phyloP scores from a whole-genome alignment of 2,888 invertebrate genomes.

The Ashinkailepas kermadecensis region DNA sequence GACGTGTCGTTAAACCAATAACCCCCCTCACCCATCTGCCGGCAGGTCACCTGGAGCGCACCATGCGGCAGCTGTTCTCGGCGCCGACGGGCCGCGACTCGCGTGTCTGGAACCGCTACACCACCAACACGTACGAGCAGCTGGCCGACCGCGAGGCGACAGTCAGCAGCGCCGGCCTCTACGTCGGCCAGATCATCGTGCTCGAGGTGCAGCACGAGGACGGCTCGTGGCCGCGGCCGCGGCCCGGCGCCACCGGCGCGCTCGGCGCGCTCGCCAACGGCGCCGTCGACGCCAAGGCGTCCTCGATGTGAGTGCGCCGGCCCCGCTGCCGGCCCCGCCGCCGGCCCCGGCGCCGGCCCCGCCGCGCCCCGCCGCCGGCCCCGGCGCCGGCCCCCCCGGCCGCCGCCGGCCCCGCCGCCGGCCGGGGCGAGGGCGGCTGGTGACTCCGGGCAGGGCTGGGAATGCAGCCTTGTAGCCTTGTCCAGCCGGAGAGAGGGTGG shows the following conservation, averaged over 20 bases:
- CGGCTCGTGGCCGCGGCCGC: slow-evolving; percentile 44
- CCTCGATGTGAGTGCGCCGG: background rate
- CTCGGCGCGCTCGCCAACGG: background rate
- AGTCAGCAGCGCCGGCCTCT: slow-evolving; percentile 44
- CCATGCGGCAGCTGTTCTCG: slow-evolving; percentile 42
- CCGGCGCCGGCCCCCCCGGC: no score
- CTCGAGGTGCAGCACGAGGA: slow-evolving; percentile 45
- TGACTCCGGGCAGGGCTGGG: background rate
- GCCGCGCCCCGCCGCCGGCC: no score
- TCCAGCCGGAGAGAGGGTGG: no score
- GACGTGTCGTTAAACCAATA: no score
- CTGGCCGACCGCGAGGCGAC: slow-evolving; percentile 42
- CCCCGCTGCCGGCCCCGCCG: no score
- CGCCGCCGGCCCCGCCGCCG: no score
- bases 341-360: no score
- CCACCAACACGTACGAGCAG: slow-evolving; percentile 43
- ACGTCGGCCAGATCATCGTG: slow-evolving; percentile 43
- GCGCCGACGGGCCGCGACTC: slow-evolving; percentile 43
- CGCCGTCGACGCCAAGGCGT: background rate
- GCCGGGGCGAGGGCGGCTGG: background rate
- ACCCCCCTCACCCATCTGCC: background rate
- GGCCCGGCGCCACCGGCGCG: background rate
- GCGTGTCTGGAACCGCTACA: slow-evolving; percentile 44
- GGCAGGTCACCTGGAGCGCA: slow-evolving; percentile 37
- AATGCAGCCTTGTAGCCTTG: no score